Evolutionary conservation across 2,888 invertebrate species (phyloP).

Genomic region (Gastracanthus pulcherrimus): DNA sequence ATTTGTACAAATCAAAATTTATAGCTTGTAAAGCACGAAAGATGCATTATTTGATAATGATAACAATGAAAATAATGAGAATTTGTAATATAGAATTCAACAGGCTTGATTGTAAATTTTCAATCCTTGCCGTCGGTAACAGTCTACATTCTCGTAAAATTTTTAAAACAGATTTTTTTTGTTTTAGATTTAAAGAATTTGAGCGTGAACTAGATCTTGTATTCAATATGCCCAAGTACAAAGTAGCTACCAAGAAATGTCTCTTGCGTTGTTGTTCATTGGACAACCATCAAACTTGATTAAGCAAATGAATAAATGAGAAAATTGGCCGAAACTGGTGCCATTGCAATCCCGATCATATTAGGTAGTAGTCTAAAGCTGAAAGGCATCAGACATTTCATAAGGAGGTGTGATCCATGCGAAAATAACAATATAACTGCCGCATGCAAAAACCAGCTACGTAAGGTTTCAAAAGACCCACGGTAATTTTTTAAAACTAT

Average conservation of each 20-base stretch:
- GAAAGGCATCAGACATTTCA: conserved; percentile 13
- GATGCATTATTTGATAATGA: conserved; percentile 2
- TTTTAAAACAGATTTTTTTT: not conserved
- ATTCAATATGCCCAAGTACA: conserved; percentile 50
- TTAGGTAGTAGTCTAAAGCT: conserved; percentile 4
- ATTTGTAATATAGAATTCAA: not conserved
- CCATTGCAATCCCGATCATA: conserved; percentile 32
- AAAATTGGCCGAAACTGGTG: conserved; percentile 28
- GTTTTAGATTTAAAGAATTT: conserved; percentile 29
- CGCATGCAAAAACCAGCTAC: conserved; percentile 46
- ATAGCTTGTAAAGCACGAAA: conserved; percentile 19
- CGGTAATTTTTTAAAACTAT: not conserved
- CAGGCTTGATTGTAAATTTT: not conserved
- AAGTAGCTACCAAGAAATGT: conserved; percentile 32
- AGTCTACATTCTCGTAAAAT: not conserved
- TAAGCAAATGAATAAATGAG: conserved; percentile 1
- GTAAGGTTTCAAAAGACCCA: not conserved
- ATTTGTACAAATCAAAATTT: conserved; percentile 45
- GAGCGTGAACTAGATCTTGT: conserved; percentile 37
- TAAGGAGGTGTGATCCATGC: conserved; percentile 6
- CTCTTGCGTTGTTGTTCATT: conserved; percentile 42
- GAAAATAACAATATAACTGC: conserved; percentile 22
- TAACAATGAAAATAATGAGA: conserved; percentile 20
- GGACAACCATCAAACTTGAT: conserved; percentile 2
- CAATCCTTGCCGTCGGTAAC: not conserved